Percentiles rank a stretch among this genome's conserved stretches.
These are phyloP conservation scores for Forbesichthys papilliferus DNA, from an alignment of 2,113 vertebrate species.

Conservation along the genomic window DNA sequence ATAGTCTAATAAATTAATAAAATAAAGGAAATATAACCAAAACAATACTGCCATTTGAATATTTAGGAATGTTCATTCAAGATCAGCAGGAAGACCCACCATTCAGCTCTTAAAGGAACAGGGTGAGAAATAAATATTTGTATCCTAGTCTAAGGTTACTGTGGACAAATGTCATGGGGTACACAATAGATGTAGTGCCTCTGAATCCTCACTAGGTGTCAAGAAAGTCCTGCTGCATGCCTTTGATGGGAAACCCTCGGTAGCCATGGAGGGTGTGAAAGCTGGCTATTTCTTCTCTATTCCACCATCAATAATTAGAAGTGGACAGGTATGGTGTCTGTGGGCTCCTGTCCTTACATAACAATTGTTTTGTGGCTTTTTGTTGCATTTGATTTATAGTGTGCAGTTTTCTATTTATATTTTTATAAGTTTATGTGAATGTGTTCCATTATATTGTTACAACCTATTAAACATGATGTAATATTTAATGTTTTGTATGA, in stretches of 20 bases:
- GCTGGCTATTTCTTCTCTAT: slow-evolving; percentile 95
- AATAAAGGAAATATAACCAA: background rate
- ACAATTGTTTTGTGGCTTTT: background rate
- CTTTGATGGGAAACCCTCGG: slow-evolving; percentile 92
- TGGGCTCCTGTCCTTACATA: background rate
- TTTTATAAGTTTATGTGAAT: background rate
- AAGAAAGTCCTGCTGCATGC: slow-evolving; percentile 91
- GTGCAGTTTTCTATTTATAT: no score
- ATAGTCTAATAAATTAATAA: background rate
- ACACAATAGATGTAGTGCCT: slow-evolving; percentile 22
- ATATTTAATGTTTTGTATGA: no score
- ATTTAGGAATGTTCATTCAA: slow-evolving; percentile 95
- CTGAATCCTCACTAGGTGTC: slow-evolving; percentile 75
- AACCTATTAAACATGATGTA: no score
- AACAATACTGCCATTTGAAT: background rate
- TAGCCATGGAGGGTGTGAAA: slow-evolving; percentile 92
- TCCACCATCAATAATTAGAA: slow-evolving; percentile 91
- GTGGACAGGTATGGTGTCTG: slow-evolving; percentile 84
- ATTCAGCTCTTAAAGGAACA: slow-evolving; percentile 90
- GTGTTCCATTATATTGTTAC: no score
- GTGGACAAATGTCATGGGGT: background rate
- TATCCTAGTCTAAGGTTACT: background rate
- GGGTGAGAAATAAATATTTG: slow-evolving; percentile 72
- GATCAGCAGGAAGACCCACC: slow-evolving; percentile 94
- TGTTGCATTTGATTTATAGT: no score